Conservation (phyloP, 2,797 vertebrate species). For the Liparis tanakae region DNA sequence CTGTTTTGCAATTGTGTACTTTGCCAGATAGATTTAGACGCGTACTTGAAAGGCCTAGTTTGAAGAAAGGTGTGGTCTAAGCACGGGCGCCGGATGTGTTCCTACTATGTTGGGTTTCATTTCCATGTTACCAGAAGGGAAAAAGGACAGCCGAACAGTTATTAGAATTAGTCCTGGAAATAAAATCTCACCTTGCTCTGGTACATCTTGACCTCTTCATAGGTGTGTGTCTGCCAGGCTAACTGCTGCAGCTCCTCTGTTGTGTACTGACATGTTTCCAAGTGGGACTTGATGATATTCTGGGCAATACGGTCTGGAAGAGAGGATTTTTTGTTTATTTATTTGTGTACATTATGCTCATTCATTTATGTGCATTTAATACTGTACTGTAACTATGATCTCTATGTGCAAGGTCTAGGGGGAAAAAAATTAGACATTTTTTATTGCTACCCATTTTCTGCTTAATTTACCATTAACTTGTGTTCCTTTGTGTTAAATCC, state of each 20-base stretch:
- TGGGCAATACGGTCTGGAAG: constrained; percentile 95
- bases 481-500: constrained; percentile 31
- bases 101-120: background rate
- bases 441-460: background rate
- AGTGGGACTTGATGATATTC: constrained; percentile 99
- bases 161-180: constrained; percentile 14
- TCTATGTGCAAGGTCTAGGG: background rate
- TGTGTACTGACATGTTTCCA: constrained; percentile 99
- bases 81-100: background rate
- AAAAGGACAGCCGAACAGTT: background rate
- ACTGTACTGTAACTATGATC: constrained; percentile 2
- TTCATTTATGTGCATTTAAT: constrained; percentile 10
- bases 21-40: background rate
- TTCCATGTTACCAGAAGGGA: background rate
- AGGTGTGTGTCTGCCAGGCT: constrained; percentile 98
- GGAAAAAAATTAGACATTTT: background rate
- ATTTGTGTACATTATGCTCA: background rate
- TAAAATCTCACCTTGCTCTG: constrained; percentile 93
- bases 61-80: background rate
- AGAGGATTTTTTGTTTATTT: constrained; percentile 19
- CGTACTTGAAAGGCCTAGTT: background rate
- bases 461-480: constrained; percentile 28
- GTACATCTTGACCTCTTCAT: constrained; percentile 98
- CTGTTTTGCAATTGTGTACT: background rate
- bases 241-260: constrained; percentile 97